Evolutionary conservation across 23 tunicate genomes (phyloP).

Genomic region (Ascidia mentula): DNA sequence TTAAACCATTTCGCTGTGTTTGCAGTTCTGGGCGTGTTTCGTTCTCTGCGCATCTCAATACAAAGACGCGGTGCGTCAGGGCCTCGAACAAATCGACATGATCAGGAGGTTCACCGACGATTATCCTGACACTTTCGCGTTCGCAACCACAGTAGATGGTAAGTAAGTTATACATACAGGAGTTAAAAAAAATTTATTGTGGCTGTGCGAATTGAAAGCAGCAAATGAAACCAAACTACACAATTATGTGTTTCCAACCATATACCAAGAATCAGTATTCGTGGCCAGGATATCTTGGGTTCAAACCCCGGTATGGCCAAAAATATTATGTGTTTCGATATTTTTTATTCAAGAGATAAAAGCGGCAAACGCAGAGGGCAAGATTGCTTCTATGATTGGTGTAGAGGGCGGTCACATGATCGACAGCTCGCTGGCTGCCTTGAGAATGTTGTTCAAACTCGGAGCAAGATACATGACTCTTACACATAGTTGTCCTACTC

Average conservation of each 20-base stretch:
- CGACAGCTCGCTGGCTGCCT: conserved; percentile 57
- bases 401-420: conserved; percentile 96
- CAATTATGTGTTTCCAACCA: no score
- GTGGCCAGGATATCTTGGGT: no score
- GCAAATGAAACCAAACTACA: no score
- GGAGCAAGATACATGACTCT: conserved; percentile 88
- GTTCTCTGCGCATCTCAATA: conserved; percentile 26
- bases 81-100: conserved; percentile 72
- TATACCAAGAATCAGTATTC: no score
- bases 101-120: conserved; percentile 31
- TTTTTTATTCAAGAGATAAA: no score
- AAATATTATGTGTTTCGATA: no score
- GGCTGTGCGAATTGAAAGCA: no score
- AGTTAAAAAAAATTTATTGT: no score
- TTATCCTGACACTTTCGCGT: conserved; percentile 38
- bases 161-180: no score
- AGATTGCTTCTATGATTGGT: conserved; percentile 76
- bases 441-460: conserved; percentile 50
- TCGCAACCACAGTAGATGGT: conserved; percentile 53
- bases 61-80: conserved; percentile 64
- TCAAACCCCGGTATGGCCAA: no score
- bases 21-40: conserved; percentile 71
- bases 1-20: background rate
- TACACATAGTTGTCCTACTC: conserved; percentile 69
- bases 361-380: conserved; percentile 33